Conservation (phyloP, 2,113 vertebrate genomes). For the Polypterus bichir region DNA sequence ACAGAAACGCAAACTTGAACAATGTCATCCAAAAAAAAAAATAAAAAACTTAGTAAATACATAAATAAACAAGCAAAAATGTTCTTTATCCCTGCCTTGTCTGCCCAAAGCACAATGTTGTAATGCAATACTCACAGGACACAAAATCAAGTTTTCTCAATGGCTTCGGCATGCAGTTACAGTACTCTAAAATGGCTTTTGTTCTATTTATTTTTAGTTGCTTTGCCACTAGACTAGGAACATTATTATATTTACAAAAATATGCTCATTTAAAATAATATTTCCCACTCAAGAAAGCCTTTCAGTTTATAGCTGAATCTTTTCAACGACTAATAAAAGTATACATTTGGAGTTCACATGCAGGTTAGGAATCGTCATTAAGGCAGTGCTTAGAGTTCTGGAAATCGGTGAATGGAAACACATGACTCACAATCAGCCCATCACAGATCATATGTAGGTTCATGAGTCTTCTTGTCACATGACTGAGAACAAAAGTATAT, state of each 20-base stretch:
- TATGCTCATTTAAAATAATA: neutral
- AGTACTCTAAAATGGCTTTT: constrained; percentile 1
- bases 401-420: too few species aligned
- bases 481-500: too few species aligned
- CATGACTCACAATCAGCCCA: too few species aligned
- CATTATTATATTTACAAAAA: neutral
- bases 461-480: too few species aligned
- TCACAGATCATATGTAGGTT: too few species aligned
- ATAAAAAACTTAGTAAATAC: too few species aligned
- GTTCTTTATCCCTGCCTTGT: constrained; percentile 1
- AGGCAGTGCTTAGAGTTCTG: neutral
- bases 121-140: neutral
- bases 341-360: neutral
- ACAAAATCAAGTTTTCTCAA: neutral
- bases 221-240: constrained; percentile 3
- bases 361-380: neutral
- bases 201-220: neutral
- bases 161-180: constrained; percentile 1
- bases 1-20: too few species aligned
- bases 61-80: too few species aligned
- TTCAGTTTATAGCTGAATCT: constrained; percentile 1
- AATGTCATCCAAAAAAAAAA: too few species aligned
- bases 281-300: neutral
- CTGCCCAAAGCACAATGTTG: constrained; percentile 1
- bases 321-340: constrained; percentile 2